A percentile compares a stretch with the other conserved stretches of the same genome.
These are phyloP conservation scores for Trematomus loennbergii DNA, from an alignment of 2,113 vertebrate species.

Conservation along the genomic window DNA sequence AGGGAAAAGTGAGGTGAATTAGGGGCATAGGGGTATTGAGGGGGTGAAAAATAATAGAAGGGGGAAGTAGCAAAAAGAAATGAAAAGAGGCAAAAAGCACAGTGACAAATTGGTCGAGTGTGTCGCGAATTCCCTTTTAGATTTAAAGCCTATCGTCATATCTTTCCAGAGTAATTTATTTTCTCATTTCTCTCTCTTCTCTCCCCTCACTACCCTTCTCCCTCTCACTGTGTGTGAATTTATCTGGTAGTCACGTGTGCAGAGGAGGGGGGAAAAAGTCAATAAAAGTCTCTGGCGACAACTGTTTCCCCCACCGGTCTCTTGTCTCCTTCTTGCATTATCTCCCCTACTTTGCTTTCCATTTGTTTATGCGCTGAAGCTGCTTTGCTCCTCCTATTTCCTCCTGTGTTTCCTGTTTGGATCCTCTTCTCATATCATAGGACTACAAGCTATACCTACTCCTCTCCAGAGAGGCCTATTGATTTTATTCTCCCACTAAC, in stretches of 20 bases:
- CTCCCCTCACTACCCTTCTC: conserved; percentile 80
- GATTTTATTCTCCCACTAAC: conserved; percentile 79
- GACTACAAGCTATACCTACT: conserved; percentile 71
- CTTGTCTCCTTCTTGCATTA: conserved; percentile 83
- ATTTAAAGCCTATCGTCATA: conserved; percentile 92
- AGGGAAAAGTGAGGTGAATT: conserved; percentile 79
- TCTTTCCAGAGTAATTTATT: conserved; percentile 92
- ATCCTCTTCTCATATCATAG: conserved; percentile 71
- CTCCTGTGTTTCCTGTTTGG: conserved; percentile 74
- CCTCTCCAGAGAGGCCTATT: conserved; percentile 76
- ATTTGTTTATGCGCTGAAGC: conserved; percentile 82
- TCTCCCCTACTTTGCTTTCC: conserved; percentile 81
- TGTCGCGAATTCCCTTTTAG: conserved; percentile 89
- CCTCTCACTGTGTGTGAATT: conserved; percentile 82
- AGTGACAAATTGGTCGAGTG: conserved; percentile 88
- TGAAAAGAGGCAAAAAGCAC: conserved; percentile 82
- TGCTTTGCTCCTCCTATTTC: conserved; percentile 71
- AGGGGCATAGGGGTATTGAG: conserved; percentile 78
- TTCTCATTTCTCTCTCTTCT: conserved; percentile 88
- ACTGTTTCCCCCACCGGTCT: conserved; percentile 85
- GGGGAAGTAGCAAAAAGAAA: conserved; percentile 76
- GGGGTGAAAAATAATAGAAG: conserved; percentile 79
- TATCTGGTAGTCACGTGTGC: conserved; percentile 86
- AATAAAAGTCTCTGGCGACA: conserved; percentile 88
- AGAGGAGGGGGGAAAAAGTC: conserved; percentile 74